Evolutionary conservation across 1,140 invertebrate species (phyloP).

Genomic region (Temnothorax nylanderi): DNA sequence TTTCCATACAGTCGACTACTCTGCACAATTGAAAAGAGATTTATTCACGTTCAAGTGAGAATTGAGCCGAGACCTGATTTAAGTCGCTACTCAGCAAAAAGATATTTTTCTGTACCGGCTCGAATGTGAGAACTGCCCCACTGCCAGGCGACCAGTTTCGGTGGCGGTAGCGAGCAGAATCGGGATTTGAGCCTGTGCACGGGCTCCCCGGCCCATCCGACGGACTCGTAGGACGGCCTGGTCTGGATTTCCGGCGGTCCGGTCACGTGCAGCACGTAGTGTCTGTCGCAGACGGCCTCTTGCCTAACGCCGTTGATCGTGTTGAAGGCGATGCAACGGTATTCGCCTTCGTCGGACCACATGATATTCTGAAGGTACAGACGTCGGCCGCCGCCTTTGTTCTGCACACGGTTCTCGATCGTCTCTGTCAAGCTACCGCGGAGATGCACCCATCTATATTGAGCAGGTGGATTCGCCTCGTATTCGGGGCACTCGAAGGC

Average conservation of each 20-base stretch:
- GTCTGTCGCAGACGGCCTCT: constrained; percentile 79
- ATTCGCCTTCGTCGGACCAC: constrained; percentile 84
- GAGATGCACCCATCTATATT: constrained; percentile 86
- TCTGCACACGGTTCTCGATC: constrained; percentile 77
- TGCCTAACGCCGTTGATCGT: constrained; percentile 81
- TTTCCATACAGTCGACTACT: background rate
- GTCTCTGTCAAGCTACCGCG: constrained; percentile 79
- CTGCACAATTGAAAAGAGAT: background rate
- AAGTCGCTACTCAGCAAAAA: background rate
- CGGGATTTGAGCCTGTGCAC: constrained; percentile 80
- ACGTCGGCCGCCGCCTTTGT: constrained; percentile 73
- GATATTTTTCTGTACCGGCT: constrained; percentile 75
- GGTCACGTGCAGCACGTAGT: constrained; percentile 81
- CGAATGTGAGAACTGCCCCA: constrained; percentile 84
- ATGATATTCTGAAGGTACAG: constrained; percentile 80
- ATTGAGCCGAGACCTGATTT: background rate
- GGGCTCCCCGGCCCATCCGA: constrained; percentile 82
- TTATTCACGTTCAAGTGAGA: background rate
- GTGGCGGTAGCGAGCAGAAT: constrained; percentile 83
- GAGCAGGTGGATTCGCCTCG: constrained; percentile 93
- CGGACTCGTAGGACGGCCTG: constrained; percentile 79
- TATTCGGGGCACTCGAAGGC: constrained; percentile 91
- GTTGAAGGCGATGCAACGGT: constrained; percentile 83
- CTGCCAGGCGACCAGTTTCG: constrained; percentile 82
- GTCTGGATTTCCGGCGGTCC: constrained; percentile 84